These are phyloP conservation scores for Aegotheles bennettii DNA, from an alignment of 2,113 vertebrate genomes.

Conservation along the genomic window DNA sequence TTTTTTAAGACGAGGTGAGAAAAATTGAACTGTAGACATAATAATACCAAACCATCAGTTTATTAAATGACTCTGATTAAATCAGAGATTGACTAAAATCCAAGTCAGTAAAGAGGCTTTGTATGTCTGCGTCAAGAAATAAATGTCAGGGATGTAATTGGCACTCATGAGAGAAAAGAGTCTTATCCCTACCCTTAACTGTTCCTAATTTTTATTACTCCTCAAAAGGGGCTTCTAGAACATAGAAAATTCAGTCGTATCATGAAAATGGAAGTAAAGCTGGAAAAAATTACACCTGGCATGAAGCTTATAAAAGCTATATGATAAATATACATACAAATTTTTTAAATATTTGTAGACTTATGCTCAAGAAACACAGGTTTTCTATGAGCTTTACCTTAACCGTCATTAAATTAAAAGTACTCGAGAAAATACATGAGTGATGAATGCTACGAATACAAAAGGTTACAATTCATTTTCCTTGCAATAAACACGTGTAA, in stretches of 20 bases:
- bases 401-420: neutral
- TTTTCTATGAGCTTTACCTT: neutral
- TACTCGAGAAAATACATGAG: neutral
- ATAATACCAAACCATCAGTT: neutral
- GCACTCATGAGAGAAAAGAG: neutral
- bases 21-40: neutral
- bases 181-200: neutral
- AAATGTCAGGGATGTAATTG: neutral
- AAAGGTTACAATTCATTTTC: neutral
- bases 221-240: neutral
- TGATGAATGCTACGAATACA: neutral
- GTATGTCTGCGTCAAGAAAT: neutral
- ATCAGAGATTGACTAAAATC: neutral
- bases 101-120: neutral
- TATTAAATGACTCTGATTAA: slow-evolving; percentile 15
- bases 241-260: neutral
- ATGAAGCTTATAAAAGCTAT: neutral
- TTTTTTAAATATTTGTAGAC: neutral
- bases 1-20: neutral
- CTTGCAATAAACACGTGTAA: neutral
- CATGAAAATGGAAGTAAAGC: neutral
- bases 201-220: neutral
- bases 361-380: neutral
- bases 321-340: neutral
- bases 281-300: neutral